Percentiles rank a stretch among this genome's conserved stretches.
phyloP scores from a whole-genome alignment of 2,888 invertebrate species.

The Pseudanteris insignis region DNA sequence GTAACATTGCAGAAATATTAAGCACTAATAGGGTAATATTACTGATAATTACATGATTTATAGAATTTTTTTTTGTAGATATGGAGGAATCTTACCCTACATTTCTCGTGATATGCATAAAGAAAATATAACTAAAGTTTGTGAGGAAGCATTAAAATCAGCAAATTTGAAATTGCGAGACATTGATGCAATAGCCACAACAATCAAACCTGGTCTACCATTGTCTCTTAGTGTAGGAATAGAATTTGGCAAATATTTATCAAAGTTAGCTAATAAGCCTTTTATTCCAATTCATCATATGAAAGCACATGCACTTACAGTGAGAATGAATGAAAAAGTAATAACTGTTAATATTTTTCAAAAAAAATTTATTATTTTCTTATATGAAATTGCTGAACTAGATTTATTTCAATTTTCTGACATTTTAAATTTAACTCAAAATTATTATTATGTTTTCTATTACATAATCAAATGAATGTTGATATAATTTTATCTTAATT shows the following conservation, averaged over 20 bases:
- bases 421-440: no score
- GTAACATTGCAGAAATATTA: no score
- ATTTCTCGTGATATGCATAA: conserved; percentile 85
- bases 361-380: conserved; percentile 19
- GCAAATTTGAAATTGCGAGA: conserved; percentile 73
- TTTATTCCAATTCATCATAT: conserved; percentile 98
- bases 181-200: conserved; percentile 88
- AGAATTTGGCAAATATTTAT: conserved; percentile 82
- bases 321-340: conserved; percentile 77
- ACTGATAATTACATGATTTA: no score
- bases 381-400: no score
- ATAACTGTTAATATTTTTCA: background rate
- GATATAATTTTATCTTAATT: no score
- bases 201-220: conserved; percentile 87
- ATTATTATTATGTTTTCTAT: no score
- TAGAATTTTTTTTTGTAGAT: conserved; percentile 65
- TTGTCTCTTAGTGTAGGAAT: conserved; percentile 83
- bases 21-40: no score
- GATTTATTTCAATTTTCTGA: no score
- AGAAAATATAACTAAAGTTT: conserved; percentile 78
- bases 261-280: conserved; percentile 75
- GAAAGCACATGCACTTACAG: conserved; percentile 96
- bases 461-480: no score
- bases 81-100: conserved; percentile 91
- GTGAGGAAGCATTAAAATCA: conserved; percentile 73